Base-by-base conservation (phyloP, 2,888 invertebrate species). In the Synanthedon andrenaeformis region DNA sequence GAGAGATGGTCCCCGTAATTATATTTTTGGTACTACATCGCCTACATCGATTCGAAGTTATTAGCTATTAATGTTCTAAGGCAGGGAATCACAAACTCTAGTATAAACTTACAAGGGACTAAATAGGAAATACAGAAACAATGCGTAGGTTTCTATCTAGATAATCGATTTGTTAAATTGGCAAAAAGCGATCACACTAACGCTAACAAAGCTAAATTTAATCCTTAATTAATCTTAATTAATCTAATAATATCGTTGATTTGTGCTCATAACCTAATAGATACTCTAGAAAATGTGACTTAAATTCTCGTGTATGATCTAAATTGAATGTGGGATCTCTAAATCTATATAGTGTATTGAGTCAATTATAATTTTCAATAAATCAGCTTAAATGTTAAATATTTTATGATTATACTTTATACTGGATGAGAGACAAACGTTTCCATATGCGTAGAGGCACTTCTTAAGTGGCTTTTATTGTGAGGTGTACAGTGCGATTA, bases 1-100 rank as follows among this genome's bases (percentile, higher is more conserved):
- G 69, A 76, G 84, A 86, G 82, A 74, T 86, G 86, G 86, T 86
- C 86, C 86, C 86, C 80, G 62, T 82, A 81, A 75, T 35, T 35
- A 70, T 67, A 71, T 72, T 65, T 59, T 67, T 74, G 60, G 62
- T 64, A 51, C 72, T 79, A 78, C 67, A 55, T 72, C 58, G 70
- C 77, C 79, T 78, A 78, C 58, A 56, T 62, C 35, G 56, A 56
- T 59, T 59, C 58, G 66, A 49, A 49, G 49, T 23, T 17, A 49
- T 75, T 74, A 76, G 72, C 74, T 79, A 73, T 66, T 69, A 72
- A 60, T 66, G 58, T 59, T 64, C 80, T 84, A 83, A 77, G 77
- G 78, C 81, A 75, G 72, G 72, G 69, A 75, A 72, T 81, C 70
- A 74, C 70, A 66, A 76, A 79, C 71, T 70, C 81, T 85, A 83